Conservation (phyloP, 2,888 invertebrate genomes). For the Amblyjoppa proteus region DNA sequence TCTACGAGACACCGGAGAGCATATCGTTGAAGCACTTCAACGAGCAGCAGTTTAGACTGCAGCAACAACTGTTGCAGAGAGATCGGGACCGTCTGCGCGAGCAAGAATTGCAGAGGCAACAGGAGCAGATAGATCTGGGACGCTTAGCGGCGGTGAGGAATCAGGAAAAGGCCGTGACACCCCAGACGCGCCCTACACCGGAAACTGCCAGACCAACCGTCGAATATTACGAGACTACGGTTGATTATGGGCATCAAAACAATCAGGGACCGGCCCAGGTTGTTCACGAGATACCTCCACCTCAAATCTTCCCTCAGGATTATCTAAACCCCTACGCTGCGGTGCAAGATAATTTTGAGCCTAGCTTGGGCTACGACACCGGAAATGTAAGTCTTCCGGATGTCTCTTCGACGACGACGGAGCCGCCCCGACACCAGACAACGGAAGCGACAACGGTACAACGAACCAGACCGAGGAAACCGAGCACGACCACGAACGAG, state of each 20-base stretch:
- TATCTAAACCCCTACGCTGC: slow-evolving; percentile 36
- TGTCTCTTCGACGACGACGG: neutral
- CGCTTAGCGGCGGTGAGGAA: slow-evolving; percentile 30
- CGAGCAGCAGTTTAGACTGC: slow-evolving; percentile 81
- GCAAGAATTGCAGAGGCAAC: slow-evolving; percentile 79
- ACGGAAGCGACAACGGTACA: slow-evolving; percentile 63
- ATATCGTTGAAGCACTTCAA: slow-evolving; percentile 83
- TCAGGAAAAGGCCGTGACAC: slow-evolving; percentile 47
- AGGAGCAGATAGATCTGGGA: slow-evolving; percentile 65
- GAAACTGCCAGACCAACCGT: slow-evolving; percentile 71
- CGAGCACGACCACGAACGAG: slow-evolving; percentile 8
- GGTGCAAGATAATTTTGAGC: slow-evolving; percentile 65
- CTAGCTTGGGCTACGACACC: slow-evolving; percentile 72
- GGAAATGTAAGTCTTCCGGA: slow-evolving; percentile 69
- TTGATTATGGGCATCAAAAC: slow-evolving; percentile 67
- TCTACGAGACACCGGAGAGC: slow-evolving; percentile 82
- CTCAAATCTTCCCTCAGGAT: slow-evolving; percentile 45
- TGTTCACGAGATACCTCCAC: slow-evolving; percentile 25
- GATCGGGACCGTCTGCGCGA: slow-evolving; percentile 80
- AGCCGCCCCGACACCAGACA: neutral
- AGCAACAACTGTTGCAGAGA: slow-evolving; percentile 81
- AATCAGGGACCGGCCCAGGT: slow-evolving; percentile 68
- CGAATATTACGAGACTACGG: slow-evolving; percentile 71
- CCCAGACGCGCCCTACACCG: slow-evolving; percentile 51
- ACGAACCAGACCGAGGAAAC: slow-evolving; percentile 59